These are phyloP conservation scores for Lasioglossum leucozonium DNA, from an alignment of 2,888 invertebrate species.

Conservation along the genomic window DNA sequence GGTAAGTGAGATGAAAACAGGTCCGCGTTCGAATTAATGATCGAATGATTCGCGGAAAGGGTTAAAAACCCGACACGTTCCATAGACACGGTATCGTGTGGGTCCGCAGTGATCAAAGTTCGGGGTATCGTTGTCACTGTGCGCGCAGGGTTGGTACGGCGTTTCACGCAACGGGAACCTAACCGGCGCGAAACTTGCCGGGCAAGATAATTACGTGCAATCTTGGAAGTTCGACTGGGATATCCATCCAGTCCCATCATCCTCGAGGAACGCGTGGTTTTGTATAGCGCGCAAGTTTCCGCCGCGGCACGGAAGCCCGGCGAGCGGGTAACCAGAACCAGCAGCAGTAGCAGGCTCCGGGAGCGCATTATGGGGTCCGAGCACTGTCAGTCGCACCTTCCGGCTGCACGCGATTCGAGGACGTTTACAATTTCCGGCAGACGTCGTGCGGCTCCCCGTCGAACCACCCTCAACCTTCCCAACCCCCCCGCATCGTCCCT, in stretches of 20 bases:
- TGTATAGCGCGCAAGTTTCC: conserved; percentile 52
- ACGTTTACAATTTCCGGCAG: conserved; percentile 78
- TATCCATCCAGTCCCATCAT: conserved; percentile 39
- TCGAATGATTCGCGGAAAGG: no score
- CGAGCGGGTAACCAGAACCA: conserved; percentile 29
- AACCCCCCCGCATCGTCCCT: conserved; percentile 9
- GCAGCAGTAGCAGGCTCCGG: conserved; percentile 54
- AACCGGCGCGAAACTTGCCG: conserved; percentile 26
- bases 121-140: background rate
- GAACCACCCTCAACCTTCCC: conserved; percentile 34
- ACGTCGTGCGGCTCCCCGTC: conserved; percentile 64
- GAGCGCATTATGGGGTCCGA: conserved; percentile 69
- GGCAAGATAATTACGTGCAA: conserved; percentile 56
- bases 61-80: background rate
- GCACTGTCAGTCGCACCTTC: conserved; percentile 79
- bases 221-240: conserved; percentile 52
- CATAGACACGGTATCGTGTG: background rate
- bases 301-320: conserved; percentile 59
- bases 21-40: no score
- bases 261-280: conserved; percentile 39
- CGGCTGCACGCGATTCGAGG: conserved; percentile 78
- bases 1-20: no score
- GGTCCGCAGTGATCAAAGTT: conserved; percentile 2
- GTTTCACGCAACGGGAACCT: conserved; percentile 23
- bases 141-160: background rate